Conservation (phyloP, 2,797 vertebrate genomes). For the Molossus molossus region DNA sequence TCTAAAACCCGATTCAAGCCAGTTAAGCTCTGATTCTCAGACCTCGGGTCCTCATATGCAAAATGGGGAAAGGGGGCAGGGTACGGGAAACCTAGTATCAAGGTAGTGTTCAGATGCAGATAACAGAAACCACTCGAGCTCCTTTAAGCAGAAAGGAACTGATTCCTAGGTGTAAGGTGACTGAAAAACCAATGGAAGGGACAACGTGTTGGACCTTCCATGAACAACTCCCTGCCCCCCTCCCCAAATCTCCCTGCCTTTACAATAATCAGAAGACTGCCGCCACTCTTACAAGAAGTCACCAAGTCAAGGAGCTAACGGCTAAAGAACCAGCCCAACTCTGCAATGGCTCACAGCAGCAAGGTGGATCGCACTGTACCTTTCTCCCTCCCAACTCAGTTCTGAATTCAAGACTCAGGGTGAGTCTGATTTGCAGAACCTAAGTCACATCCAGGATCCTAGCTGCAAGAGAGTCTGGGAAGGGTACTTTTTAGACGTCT, state of each 20-base stretch:
- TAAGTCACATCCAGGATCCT: background rate
- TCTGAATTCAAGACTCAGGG: background rate
- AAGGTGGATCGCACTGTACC: too few species aligned
- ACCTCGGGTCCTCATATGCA: background rate
- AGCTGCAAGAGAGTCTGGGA: background rate
- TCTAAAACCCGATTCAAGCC: background rate
- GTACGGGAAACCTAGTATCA: background rate
- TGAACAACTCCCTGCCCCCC: background rate
- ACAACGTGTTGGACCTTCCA: background rate
- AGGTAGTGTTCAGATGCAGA: background rate
- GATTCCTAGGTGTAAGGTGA: background rate
- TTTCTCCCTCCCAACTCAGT: background rate
- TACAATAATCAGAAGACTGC: accelerated
- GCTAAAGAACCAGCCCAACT: background rate
- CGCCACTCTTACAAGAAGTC: background rate
- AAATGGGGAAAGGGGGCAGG: background rate
- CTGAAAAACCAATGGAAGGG: background rate
- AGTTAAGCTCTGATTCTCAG: background rate
- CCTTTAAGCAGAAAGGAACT: conserved; percentile 11
- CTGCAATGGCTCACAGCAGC: background rate
- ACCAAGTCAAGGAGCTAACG: background rate
- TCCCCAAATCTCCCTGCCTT: background rate
- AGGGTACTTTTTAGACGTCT: background rate
- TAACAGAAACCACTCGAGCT: background rate
- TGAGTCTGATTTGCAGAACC: background rate